These are phyloP conservation scores for Corapipo altera DNA, from an alignment of 2,113 vertebrate species.

Conservation along the genomic window DNA sequence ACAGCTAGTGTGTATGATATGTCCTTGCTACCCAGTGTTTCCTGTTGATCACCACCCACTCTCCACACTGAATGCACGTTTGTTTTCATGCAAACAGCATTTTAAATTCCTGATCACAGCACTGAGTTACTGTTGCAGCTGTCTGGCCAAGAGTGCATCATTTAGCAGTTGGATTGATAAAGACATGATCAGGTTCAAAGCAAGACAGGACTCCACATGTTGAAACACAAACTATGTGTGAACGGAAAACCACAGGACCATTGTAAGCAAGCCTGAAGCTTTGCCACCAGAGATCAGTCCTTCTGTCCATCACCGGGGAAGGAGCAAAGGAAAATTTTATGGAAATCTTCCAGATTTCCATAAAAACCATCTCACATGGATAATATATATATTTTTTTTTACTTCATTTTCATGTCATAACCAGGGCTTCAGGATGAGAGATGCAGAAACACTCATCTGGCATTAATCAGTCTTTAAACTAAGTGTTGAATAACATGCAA, in stretches of 20 bases:
- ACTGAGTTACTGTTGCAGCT: neutral
- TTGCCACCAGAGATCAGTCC: neutral
- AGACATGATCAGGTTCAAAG: neutral
- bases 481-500: neutral
- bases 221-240: neutral
- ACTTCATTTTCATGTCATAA: neutral
- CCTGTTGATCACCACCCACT: neutral
- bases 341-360: neutral
- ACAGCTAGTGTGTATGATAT: accelerated
- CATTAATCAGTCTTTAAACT: neutral
- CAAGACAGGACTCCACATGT: accelerated
- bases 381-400: neutral
- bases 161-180: neutral
- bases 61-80: neutral
- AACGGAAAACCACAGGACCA: neutral
- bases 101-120: neutral
- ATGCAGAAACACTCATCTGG: neutral
- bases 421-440: neutral
- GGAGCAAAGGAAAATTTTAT: neutral
- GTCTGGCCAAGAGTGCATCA: accelerated
- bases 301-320: neutral
- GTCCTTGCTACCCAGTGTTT: neutral
- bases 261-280: neutral
- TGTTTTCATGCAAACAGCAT: neutral
- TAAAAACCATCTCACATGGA: neutral